These are phyloP conservation scores for Gastracanthus pulcherrimus DNA, from an alignment of 2,888 invertebrate genomes.

Conservation along the genomic window DNA sequence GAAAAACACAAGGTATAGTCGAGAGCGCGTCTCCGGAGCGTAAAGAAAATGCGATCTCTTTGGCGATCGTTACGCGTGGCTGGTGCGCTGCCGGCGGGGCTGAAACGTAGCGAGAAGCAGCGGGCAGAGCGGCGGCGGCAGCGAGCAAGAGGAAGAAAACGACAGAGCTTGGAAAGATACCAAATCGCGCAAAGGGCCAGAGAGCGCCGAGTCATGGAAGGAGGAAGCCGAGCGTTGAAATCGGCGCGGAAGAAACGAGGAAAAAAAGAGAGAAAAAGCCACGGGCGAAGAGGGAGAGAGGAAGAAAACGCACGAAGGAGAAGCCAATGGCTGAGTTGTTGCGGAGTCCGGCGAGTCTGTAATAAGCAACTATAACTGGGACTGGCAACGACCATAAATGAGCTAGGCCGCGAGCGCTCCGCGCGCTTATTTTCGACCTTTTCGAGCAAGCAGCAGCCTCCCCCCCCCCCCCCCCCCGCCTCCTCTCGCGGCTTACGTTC, in stretches of 20 bases:
- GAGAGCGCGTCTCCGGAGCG: slow-evolving; percentile 56
- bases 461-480: no score
- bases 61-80: slow-evolving; percentile 67
- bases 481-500: not conserved
- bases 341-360: slow-evolving; percentile 57
- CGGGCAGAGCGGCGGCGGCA: no score
- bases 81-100: slow-evolving; percentile 56
- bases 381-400: slow-evolving; percentile 28
- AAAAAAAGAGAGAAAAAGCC: not conserved
- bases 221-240: slow-evolving; percentile 41
- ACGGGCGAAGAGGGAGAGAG: not conserved
- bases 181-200: slow-evolving; percentile 39
- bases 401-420: slow-evolving; percentile 17
- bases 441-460: not conserved
- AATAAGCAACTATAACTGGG: slow-evolving; percentile 64
- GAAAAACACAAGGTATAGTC: not conserved
- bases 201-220: slow-evolving; percentile 23
- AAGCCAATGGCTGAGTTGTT: not conserved
- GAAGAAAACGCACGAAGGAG: not conserved
- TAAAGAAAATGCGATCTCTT: slow-evolving; percentile 68
- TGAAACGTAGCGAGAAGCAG: not conserved
- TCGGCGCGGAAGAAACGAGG: not conserved
- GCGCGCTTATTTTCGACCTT: slow-evolving; percentile 41
- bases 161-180: slow-evolving; percentile 36
- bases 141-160: slow-evolving; percentile 25